phyloP scores from a whole-genome alignment of 1,140 invertebrate species.

The Drosophila willistoni region DNA sequence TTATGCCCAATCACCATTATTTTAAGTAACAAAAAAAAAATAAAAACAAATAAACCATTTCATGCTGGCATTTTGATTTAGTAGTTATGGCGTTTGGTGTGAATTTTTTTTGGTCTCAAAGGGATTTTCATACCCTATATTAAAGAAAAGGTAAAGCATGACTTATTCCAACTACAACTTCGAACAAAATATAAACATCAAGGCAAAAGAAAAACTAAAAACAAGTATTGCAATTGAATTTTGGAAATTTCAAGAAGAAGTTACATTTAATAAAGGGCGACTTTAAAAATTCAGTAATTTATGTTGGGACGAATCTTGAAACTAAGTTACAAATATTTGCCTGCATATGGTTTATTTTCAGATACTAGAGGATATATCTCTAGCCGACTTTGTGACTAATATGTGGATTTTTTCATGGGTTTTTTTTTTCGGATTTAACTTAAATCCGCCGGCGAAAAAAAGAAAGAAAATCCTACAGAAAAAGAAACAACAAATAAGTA shows the following conservation, averaged over 20 bases:
- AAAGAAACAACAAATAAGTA: constrained; percentile 10
- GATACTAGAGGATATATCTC: neutral
- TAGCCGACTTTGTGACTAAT: neutral
- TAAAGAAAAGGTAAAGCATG: neutral
- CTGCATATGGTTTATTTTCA: too few relatives aligned
- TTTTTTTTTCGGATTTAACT: constrained; percentile 56
- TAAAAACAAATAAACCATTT: neutral
- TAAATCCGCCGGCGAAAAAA: constrained; percentile 22
- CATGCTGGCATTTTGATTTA: constrained; percentile 47
- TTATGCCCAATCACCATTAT: constrained; percentile 6
- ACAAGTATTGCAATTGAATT: too few relatives aligned
- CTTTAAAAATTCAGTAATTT: too few relatives aligned
- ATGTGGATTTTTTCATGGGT: constrained; percentile 37
- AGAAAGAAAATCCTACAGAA: constrained; percentile 2
- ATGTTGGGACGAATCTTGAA: too few relatives aligned
- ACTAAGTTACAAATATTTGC: too few relatives aligned
- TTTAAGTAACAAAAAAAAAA: neutral
- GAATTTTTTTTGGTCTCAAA: neutral
- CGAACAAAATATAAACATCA: too few relatives aligned
- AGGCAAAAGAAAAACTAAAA: too few relatives aligned
- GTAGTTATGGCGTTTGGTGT: constrained; percentile 28
- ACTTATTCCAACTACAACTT: too few relatives aligned
- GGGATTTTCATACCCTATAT: constrained; percentile 43
- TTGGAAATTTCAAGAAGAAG: too few relatives aligned
- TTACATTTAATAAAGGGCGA: too few relatives aligned